A percentile compares a stretch with the other conserved stretches of the same genome.
Conservation (phyloP, 2,888 invertebrate genomes). For the Rhimphoctona megacephalus region DNA sequence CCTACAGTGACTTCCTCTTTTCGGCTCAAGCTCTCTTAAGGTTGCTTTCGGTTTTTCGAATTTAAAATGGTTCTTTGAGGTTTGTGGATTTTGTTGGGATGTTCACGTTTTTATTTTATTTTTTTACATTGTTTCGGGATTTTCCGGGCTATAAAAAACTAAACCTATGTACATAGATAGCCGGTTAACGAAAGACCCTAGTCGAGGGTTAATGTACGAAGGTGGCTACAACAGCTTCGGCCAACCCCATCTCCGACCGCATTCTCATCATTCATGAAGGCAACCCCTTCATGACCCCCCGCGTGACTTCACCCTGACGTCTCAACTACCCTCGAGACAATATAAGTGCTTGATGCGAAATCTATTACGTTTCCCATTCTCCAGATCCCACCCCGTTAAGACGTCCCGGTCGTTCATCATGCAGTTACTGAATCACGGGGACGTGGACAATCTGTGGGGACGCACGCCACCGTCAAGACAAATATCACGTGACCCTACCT, state of each 20-base stretch:
- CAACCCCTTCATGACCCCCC: constrained; percentile 18
- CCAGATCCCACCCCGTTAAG: constrained; percentile 32
- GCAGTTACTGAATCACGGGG: constrained; percentile 66
- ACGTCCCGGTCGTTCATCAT: constrained; percentile 71
- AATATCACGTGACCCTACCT: constrained; percentile 15
- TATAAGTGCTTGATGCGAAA: constrained; percentile 71
- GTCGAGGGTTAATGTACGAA: constrained; percentile 13
- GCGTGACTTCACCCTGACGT: constrained; percentile 16
- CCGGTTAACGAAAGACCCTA: background rate
- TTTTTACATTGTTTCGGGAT: background rate
- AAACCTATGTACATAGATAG: background rate
- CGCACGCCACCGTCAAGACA: constrained; percentile 2
- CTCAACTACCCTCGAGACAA: constrained; percentile 56
- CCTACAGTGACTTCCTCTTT: background rate
- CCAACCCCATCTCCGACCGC: constrained; percentile 16
- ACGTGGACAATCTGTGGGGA: constrained; percentile 22
- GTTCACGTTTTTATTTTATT: background rate
- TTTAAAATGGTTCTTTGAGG: no score
- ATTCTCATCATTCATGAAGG: constrained; percentile 22
- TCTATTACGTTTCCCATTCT: constrained; percentile 70
- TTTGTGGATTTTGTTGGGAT: background rate
- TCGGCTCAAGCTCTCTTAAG: background rate
- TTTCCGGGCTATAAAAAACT: background rate
- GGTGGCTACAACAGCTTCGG: constrained; percentile 10
- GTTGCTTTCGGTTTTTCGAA: background rate